Evolutionary conservation across 2,888 invertebrate species (phyloP), one percentile per base, ranked within the genome.

Genomic region (Nymphalis urticae): DNA sequence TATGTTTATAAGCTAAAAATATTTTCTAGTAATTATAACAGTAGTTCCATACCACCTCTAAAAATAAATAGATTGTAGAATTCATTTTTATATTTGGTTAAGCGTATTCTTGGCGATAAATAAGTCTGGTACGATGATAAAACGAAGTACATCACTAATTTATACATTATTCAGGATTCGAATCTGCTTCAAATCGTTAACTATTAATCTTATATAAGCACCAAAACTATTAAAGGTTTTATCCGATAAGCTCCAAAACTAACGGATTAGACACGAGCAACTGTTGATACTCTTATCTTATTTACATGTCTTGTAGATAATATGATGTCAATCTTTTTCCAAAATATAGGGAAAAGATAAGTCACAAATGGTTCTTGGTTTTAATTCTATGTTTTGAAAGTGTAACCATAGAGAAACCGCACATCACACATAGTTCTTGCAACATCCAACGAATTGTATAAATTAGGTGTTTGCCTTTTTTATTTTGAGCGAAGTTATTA

Each of bases 221-320:
- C 79, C 81, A 79, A 80, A 80, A 84, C 85, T 85, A 84, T 85
- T 83, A 82, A 86, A 86, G 85, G 85, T 86, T 85, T 82, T 80
- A 77, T 70, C 75, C 76, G 82, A 80, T 86, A 85, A 87, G 81
- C 84, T 80, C 77, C 78, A 75, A 80, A 82, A 86, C 85, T 86
- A 82, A 79, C 76, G 79, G 80, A 75, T 83, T 79, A 82, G 84
- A 81, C 84, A 83, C 80, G 84, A 75, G 71, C 82, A 81, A 81
- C 79, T 84, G 82, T 80, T 83, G 82, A 82, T 82, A 69, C 58
- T 71, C 6, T 54, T 50, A 72, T 66, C 71, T 69, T 68, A 75
- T 74, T 72, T 69, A 73, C 67, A 70, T 68, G 54, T 17, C 32
- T 32, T 27, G 32, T 32, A 56, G n/a, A 21, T 32, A 32, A 56